Percentiles rank a stretch among this genome's conserved stretches.
Conservation (phyloP, 2,797 vertebrate genomes). For the Geotrypetes seraphini region DNA sequence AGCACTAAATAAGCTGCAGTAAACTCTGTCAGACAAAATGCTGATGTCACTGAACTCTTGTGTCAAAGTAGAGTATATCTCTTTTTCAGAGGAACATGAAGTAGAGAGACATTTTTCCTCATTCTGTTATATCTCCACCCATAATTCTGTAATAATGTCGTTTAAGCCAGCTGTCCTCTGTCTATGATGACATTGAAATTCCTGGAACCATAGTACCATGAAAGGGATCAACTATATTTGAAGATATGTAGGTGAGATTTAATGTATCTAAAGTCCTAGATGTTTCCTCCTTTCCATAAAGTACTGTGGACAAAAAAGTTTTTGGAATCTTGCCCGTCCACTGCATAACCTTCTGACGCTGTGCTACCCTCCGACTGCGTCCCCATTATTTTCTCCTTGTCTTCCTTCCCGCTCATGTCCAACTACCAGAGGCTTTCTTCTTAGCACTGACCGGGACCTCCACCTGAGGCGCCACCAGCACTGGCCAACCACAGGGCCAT, state of each 20-base stretch:
- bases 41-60: constrained; percentile 22
- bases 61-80: constrained; percentile 9
- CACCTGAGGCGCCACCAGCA: too few relatives aligned
- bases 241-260: neutral
- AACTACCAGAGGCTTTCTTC: too few relatives aligned
- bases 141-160: neutral
- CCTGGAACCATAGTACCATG: neutral
- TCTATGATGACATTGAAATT: constrained; percentile 12
- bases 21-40: constrained; percentile 35
- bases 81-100: too few relatives aligned
- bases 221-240: rapidly evolving
- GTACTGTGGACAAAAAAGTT: neutral
- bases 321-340: neutral
- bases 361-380: neutral
- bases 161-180: constrained; percentile 28
- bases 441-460: too few relatives aligned
- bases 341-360: neutral
- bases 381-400: neutral
- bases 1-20: constrained; percentile 35
- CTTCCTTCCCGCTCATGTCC: neutral
- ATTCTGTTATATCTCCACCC: too few relatives aligned
- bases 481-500: too few relatives aligned
- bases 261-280: neutral
- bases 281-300: neutral
- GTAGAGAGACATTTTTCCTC: too few relatives aligned